Base-by-base conservation (phyloP, 2,888 invertebrate species). In the Heliothis peltigera region DNA sequence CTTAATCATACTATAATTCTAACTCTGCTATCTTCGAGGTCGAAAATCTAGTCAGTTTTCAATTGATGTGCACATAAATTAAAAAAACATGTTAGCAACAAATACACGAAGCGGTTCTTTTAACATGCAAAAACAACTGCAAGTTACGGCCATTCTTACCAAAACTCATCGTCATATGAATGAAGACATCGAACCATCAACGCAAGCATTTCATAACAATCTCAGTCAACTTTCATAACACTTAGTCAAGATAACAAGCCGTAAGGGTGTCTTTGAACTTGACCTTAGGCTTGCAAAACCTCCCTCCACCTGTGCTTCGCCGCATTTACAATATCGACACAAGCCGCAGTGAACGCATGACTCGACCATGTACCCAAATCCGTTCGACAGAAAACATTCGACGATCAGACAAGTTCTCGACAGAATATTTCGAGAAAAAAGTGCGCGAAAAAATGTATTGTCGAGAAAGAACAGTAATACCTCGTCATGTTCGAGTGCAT, bases 301-400 rank as follows among this genome's bases (percentile, higher is more conserved):
- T 57, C 64, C 48, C 74, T 75, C 80, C 80, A 70, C 80, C 70
- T 25, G 51, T n/a, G 39, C 10, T 10, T 25, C 21, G 18, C 64
- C 64, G 70, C 74, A 66, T 67, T 6, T 53, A 66, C 71, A 83
- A 77, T 84, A 84, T 68, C 77, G 79, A 81, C 75, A 81, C 73
- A 54, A 75, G 81, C 73, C 75, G 78, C 58, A 55, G 71, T 47
- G 84, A 75, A 78, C 87, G 87, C 86, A 87, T 88, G 89, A 71
- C 64, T 56, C 66, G 61, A 84, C 73, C 77, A 96, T 96, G 96
- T 96, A 96, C 89, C 96, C 96, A 21, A 97, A 97, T 86, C 96
- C 96, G 77, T 96, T 96, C 87, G 96, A 96, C 80, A 95, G 97
- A 85, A 96, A 96, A 85, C 96, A 97, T 89, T 96, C 96, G 66